A percentile compares a stretch with the other conserved stretches of the same genome.
Evolutionary conservation across 2,113 vertebrate genomes (phyloP).

Genomic region (Plectropomus leopardus): DNA sequence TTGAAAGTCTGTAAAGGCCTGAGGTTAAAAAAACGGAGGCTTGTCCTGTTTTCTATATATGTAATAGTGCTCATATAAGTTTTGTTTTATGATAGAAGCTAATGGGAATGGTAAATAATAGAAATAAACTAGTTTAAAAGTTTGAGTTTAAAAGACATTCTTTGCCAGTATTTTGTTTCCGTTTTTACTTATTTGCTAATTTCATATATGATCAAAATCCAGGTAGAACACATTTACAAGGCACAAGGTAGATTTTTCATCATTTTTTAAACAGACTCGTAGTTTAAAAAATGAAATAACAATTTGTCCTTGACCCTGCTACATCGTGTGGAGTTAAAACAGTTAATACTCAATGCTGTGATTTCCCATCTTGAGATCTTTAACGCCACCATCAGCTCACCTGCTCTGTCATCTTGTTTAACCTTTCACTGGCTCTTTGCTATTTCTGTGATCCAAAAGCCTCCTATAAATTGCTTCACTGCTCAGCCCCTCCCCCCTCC

Average conservation of each 20-base stretch:
- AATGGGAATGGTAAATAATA: background rate
- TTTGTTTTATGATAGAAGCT: too few relatives aligned
- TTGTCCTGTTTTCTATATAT: too few relatives aligned
- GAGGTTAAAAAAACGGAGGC: too few relatives aligned
- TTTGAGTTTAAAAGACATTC: too few relatives aligned
- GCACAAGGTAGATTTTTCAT: too few relatives aligned
- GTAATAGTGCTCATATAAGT: too few relatives aligned
- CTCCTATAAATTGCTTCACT: slow-evolving; percentile 1
- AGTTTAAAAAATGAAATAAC: too few relatives aligned
- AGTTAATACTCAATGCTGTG: background rate
- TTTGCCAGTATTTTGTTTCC: background rate
- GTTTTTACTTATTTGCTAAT: background rate
- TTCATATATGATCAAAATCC: background rate
- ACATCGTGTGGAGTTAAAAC: too few relatives aligned
- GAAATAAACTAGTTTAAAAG: background rate
- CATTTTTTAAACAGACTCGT: too few relatives aligned
- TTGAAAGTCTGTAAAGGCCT: background rate
- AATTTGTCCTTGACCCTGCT: too few relatives aligned
- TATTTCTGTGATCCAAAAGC: slow-evolving; percentile 1
- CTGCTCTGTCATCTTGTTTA: background rate
- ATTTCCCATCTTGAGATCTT: background rate
- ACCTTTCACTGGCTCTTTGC: background rate
- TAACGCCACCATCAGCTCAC: background rate
- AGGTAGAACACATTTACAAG: background rate
- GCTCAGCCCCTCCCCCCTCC: too few relatives aligned